Evolutionary conservation across 2,888 invertebrate genomes (phyloP).

Genomic region (Pomacea canaliculata): DNA sequence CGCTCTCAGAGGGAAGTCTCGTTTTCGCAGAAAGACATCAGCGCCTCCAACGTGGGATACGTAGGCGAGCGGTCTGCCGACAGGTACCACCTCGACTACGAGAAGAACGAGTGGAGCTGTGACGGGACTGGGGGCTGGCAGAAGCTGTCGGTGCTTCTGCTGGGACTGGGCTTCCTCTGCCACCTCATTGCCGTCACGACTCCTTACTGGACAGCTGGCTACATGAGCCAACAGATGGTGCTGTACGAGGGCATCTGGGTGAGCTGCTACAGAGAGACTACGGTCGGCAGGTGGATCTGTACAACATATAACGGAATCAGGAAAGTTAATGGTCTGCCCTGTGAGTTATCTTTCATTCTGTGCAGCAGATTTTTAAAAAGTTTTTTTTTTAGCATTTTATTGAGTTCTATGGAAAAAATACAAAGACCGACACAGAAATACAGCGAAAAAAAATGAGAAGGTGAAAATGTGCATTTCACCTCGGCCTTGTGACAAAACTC

Average conservation of each 20-base stretch:
- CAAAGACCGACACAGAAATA: too few relatives aligned
- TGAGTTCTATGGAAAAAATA: too few relatives aligned
- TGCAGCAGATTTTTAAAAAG: not conserved
- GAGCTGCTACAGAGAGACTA: conserved; percentile 25
- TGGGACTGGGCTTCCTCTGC: conserved; percentile 10
- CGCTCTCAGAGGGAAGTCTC: not conserved
- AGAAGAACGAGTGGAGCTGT: conserved; percentile 22
- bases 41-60: not conserved
- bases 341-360: conserved; percentile 4
- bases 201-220: conserved; percentile 29
- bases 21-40: not conserved
- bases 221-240: conserved; percentile 11
- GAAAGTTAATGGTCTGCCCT: conserved; percentile 2
- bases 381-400: not conserved
- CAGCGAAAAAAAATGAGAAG: too few relatives aligned
- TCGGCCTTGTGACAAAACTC: too few relatives aligned
- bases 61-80: not conserved
- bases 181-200: conserved; percentile 23
- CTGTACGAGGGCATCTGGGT: conserved; percentile 33
- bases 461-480: too few relatives aligned
- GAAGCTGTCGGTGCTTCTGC: conserved; percentile 17
- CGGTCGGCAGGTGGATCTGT: conserved; percentile 15
- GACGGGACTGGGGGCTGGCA: conserved; percentile 16
- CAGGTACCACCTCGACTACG: not conserved
- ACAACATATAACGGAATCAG: conserved; percentile 15